Conservation (phyloP, 2,113 vertebrate genomes). For the Mystacornis crossleyi region DNA sequence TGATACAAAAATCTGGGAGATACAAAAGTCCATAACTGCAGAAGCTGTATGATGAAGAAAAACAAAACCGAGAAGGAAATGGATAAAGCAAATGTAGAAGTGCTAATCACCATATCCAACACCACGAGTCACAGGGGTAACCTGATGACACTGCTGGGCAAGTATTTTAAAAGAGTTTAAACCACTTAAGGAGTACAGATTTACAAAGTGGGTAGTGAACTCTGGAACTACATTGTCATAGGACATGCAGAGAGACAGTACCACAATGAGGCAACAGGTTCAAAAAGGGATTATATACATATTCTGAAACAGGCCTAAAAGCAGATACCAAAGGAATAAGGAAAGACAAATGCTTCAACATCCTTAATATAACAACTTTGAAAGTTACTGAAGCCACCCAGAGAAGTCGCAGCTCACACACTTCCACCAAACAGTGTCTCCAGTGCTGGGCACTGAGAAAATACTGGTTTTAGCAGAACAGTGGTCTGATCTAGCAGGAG, state of each 20-base stretch:
- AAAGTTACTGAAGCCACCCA: neutral
- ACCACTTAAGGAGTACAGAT: neutral
- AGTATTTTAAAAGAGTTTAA: neutral
- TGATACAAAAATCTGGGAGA: neutral
- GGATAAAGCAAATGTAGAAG: neutral
- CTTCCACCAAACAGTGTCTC: neutral
- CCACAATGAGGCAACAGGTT: neutral
- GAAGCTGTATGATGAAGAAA: neutral
- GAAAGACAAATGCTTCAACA: neutral
- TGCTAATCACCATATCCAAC: neutral
- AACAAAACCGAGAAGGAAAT: neutral
- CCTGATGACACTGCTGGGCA: neutral
- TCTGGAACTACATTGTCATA: neutral
- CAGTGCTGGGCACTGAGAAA: neutral
- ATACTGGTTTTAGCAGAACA: neutral
- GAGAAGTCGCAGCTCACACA: neutral
- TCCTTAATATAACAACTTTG: neutral
- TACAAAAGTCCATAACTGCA: neutral
- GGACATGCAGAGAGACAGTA: fast-evolving
- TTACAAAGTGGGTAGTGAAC: neutral
- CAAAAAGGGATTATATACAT: neutral
- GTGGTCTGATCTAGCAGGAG: neutral
- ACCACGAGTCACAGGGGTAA: fast-evolving
- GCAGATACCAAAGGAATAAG: neutral
- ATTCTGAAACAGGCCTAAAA: neutral